Percentiles rank a stretch among this genome's conserved stretches.
Evolutionary conservation across 30 jellyfish, hydroid and myxozoan genomes (phyloP).

Genomic region (Phacellophora camtschatica): DNA sequence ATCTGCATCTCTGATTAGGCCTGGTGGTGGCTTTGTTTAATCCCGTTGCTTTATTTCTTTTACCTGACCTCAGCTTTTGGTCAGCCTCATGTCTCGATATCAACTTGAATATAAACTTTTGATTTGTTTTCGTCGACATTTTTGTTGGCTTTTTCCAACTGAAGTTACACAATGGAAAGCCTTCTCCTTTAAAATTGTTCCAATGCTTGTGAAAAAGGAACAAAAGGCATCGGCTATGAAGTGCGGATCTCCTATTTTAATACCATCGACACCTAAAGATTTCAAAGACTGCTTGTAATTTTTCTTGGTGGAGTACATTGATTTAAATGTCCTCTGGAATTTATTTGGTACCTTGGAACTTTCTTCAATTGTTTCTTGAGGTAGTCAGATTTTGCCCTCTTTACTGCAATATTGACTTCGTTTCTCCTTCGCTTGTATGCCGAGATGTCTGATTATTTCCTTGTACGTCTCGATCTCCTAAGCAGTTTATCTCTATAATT

Average conservation of each 20-base stretch:
- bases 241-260: not conserved
- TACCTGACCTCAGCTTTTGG: not conserved
- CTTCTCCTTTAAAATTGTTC: not conserved
- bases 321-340: not conserved
- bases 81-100: not conserved
- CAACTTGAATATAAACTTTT: not conserved
- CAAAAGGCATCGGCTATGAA: not conserved
- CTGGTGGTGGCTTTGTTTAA: not conserved
- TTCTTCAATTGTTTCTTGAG: conserved; percentile 18
- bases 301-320: not conserved
- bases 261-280: not conserved
- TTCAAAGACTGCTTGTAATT: not conserved
- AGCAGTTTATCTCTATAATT: conserved; percentile 29
- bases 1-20: not conserved
- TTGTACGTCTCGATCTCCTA: conserved; percentile 52
- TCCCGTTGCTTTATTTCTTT: not conserved
- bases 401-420: conserved; percentile 26
- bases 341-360: conserved; percentile 14
- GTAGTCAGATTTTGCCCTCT: conserved; percentile 10
- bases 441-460: conserved; percentile 31
- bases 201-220: not conserved
- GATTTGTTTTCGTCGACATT: not conserved
- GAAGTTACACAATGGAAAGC: not conserved
- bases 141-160: not conserved
- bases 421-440: conserved; percentile 35